phyloP scores from a whole-genome alignment of 2,888 invertebrate species.

The Megamerina dolium region DNA sequence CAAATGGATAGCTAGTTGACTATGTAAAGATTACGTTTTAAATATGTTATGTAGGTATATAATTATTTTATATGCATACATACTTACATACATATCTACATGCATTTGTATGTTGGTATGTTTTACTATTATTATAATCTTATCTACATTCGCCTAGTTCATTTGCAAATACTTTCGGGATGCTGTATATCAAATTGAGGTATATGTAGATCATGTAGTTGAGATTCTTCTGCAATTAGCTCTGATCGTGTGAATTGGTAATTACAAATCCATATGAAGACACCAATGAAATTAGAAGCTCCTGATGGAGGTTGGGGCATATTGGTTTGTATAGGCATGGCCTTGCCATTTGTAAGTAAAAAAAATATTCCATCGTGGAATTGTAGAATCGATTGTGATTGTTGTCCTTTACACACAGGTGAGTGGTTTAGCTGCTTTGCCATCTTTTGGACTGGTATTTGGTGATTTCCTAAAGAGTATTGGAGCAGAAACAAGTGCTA shows the following conservation, averaged over 20 bases:
- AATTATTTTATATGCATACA: too few species aligned
- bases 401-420: conserved; percentile 50
- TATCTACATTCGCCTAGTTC: too few species aligned
- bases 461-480: conserved; percentile 61
- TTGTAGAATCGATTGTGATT: background rate
- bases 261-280: too few species aligned
- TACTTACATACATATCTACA: too few species aligned
- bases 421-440: conserved; percentile 60
- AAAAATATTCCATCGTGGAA: background rate
- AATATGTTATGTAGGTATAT: too few species aligned
- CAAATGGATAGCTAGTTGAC: too few species aligned
- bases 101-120: too few species aligned
- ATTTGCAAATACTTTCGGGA: too few species aligned
- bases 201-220: conserved; percentile 3
- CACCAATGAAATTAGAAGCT: conserved; percentile 38
- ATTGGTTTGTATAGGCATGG: conserved; percentile 65
- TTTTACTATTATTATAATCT: too few species aligned
- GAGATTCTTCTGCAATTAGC: conserved; percentile 7
- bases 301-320: conserved; percentile 82
- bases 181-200: too few species aligned
- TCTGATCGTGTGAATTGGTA: conserved; percentile 10
- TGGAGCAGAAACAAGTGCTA: conserved; percentile 64
- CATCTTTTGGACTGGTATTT: conserved; percentile 66
- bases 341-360: conserved; percentile 60
- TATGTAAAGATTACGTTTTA: too few species aligned